Evolutionary conservation across 2,888 invertebrate species (phyloP).

Genomic region (Napeogenes sylphis): DNA sequence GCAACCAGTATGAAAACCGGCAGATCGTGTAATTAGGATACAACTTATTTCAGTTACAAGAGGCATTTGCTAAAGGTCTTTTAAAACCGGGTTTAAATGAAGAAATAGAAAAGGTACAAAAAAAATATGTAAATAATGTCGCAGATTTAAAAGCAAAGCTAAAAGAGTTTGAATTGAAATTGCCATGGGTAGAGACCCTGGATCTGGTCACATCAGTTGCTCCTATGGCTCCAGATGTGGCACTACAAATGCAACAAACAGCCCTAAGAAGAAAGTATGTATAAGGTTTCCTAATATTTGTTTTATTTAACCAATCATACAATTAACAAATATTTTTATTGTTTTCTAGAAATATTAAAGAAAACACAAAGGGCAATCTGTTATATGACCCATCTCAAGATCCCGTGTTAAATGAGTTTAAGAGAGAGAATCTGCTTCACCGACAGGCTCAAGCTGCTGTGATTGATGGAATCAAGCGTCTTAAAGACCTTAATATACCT

Average conservation of each 20-base stretch:
- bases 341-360: conserved; percentile 60
- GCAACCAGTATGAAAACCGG: too few relatives aligned
- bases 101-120: conserved; percentile 77
- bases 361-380: conserved; percentile 83
- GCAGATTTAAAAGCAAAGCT: conserved; percentile 84
- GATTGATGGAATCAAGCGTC: conserved; percentile 84
- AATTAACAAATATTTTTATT: neutral
- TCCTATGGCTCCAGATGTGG: conserved; percentile 90
- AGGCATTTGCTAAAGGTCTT: conserved; percentile 90
- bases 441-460: conserved; percentile 93
- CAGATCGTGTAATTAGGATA: neutral
- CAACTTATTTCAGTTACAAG: conserved; percentile 84
- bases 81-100: conserved; percentile 92
- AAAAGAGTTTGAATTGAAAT: conserved; percentile 81
- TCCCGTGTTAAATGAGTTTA: conserved; percentile 93
- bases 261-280: conserved; percentile 81
- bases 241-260: conserved; percentile 85
- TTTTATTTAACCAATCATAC: neutral
- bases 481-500: conserved; percentile 85
- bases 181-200: conserved; percentile 92
- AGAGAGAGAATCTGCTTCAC: conserved; percentile 91
- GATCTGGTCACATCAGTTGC: conserved; percentile 88
- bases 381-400: conserved; percentile 82
- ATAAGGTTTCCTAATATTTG: neutral
- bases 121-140: conserved; percentile 83